phyloP scores from a whole-genome alignment of 35 echinoderm and acorn worm species.

The Stichopus chloronotus region DNA sequence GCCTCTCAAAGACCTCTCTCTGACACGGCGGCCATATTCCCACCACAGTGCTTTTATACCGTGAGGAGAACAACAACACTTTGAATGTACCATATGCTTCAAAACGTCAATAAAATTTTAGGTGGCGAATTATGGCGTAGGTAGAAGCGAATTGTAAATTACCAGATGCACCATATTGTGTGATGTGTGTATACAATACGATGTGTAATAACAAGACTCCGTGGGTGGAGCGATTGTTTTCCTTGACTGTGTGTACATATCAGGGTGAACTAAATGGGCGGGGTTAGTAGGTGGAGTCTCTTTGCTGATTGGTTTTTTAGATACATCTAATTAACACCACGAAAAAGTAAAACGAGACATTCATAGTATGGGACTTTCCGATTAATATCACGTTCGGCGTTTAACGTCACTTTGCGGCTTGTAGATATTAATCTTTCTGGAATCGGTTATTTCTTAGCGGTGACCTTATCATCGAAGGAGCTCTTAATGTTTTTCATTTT shows the following conservation, averaged over 20 bases:
- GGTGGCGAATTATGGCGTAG: constrained; percentile 60
- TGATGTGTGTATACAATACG: constrained; percentile 15
- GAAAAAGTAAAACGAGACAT: constrained; percentile 30
- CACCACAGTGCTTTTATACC: constrained; percentile 41
- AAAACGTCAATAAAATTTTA: constrained; percentile 65
- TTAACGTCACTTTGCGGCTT: no score
- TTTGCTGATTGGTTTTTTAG: background rate
- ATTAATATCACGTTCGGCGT: no score
- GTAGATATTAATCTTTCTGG: no score
- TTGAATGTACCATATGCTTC: constrained; percentile 60
- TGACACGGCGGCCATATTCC: constrained; percentile 50
- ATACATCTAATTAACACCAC: constrained; percentile 33
- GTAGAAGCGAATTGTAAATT: constrained; percentile 62
- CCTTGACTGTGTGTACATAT: background rate
- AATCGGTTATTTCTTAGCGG: no score
- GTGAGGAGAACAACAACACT: constrained; percentile 56
- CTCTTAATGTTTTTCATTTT: no score
- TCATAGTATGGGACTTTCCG: background rate
- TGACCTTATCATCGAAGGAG: no score
- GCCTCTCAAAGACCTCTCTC: background rate
- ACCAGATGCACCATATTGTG: constrained; percentile 3
- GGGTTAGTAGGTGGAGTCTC: constrained; percentile 7
- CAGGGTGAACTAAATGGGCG: background rate
- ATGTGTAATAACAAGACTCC: background rate
- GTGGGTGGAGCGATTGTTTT: constrained; percentile 10